Conservation (phyloP, 2,113 vertebrate species). For the Brienomyrus brachyistius region DNA sequence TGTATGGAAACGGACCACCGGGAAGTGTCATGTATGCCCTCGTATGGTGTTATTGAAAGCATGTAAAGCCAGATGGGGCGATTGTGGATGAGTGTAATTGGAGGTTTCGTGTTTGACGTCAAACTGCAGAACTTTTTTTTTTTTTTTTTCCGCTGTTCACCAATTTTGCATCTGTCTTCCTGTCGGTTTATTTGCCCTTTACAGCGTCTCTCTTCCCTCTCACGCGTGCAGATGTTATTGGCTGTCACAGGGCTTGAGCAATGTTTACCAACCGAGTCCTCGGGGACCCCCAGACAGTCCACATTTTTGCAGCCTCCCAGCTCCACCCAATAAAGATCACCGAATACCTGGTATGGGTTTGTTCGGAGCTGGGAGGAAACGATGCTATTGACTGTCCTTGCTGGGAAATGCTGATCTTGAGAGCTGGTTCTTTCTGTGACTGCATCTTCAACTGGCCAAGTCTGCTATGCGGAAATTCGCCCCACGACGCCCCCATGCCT, state of each 20-base stretch:
- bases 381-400: background rate
- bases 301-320: background rate
- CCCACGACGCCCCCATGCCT: background rate
- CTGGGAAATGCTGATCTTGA: background rate
- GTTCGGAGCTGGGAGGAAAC: background rate
- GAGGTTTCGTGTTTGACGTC: background rate
- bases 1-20: background rate
- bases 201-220: background rate
- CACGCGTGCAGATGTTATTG: background rate
- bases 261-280: background rate
- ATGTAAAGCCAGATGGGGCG: background rate
- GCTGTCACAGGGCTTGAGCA: background rate
- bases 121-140: background rate
- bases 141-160: background rate
- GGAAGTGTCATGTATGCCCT: background rate
- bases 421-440: background rate
- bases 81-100: background rate
- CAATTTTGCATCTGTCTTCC: background rate
- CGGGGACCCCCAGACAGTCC: background rate
- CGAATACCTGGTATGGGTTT: background rate
- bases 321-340: background rate
- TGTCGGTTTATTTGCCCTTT: background rate
- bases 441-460: background rate
- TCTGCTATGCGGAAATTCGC: background rate
- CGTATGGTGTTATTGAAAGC: background rate